Evolutionary conservation across 2,888 invertebrate species (phyloP), one percentile per base, ranked within the genome.

Genomic region (Rhamnusium bicolor): DNA sequence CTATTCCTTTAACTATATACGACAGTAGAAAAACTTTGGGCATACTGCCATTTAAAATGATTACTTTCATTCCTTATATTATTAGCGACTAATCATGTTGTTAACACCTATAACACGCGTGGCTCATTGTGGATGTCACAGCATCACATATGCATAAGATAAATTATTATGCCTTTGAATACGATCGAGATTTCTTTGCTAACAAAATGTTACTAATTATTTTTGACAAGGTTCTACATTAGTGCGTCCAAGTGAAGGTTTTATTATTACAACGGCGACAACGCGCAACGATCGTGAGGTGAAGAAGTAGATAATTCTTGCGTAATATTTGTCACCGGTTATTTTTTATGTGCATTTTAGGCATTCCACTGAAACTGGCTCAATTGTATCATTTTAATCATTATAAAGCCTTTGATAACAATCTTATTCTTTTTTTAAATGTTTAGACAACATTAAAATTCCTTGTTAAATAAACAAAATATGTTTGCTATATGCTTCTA

Each of bases 31-130:
- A 40, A n/a, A 12, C 6, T 24, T 6, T 24, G n/a, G n/a, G n/a
- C n/a, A n/a, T n/a, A n/a, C n/a, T n/a, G n/a, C n/a, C n/a, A n/a
- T n/a, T 32, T 5, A 6, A 32, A 32, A 32, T 32, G 53, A 32
- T 21, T 53, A 65, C 12, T 65, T 40, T 18, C 12, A 24, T 32
- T 51, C 18, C 40, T 67, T 51, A 56, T 8, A 46, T 67, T 8
- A 46, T 67, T 56, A 67, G 56, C 46, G 56, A 24, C 56, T 56
- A 67, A 67, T 67, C 66, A 46, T 21, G 12, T 5, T 32, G 66
- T 56, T 67, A 67, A 54, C 29, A 32, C 56, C 54, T 67, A 56
- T 24, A 24, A 66, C 54, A 56, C 56, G 66, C 66, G 66, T 54
- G 19, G 0, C 40, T 21, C 14, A 56, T 67, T 67, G 54, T 67